phyloP scores from a whole-genome alignment of 2,797 vertebrate species.

The Myiotriccus ornatus region DNA sequence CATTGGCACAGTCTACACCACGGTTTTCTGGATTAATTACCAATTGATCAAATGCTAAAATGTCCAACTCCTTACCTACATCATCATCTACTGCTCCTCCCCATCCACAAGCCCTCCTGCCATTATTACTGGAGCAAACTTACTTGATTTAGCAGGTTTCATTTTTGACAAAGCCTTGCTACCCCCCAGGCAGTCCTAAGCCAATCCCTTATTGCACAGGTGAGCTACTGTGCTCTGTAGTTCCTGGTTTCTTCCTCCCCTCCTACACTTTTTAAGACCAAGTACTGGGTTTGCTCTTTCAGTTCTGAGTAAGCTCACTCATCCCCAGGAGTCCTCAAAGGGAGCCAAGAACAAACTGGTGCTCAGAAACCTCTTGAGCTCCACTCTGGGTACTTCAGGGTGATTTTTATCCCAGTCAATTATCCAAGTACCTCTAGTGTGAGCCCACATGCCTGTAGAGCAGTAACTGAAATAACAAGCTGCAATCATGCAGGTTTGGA shows the following conservation, averaged over 20 bases:
- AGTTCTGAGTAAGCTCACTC: background rate
- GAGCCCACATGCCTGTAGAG: background rate
- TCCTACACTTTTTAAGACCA: background rate
- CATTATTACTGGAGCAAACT: rapidly evolving
- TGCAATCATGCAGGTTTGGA: background rate
- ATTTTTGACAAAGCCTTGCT: background rate
- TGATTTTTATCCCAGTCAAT: background rate
- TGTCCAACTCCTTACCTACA: background rate
- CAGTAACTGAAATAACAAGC: background rate
- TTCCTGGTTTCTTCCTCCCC: background rate
- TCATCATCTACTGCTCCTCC: background rate
- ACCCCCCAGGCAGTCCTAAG: background rate
- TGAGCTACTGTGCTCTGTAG: background rate
- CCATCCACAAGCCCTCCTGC: background rate
- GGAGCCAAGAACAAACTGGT: background rate
- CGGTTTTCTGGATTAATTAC: background rate
- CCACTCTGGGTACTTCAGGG: background rate
- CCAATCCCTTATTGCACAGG: background rate
- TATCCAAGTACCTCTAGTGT: background rate
- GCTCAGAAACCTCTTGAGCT: background rate
- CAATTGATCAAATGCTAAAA: background rate
- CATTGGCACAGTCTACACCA: background rate
- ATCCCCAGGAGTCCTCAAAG: background rate
- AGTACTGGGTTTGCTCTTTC: background rate
- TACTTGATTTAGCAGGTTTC: background rate